These are phyloP conservation scores for Haemorhous mexicanus DNA, from an alignment of 2,113 vertebrate species.

Conservation along the genomic window DNA sequence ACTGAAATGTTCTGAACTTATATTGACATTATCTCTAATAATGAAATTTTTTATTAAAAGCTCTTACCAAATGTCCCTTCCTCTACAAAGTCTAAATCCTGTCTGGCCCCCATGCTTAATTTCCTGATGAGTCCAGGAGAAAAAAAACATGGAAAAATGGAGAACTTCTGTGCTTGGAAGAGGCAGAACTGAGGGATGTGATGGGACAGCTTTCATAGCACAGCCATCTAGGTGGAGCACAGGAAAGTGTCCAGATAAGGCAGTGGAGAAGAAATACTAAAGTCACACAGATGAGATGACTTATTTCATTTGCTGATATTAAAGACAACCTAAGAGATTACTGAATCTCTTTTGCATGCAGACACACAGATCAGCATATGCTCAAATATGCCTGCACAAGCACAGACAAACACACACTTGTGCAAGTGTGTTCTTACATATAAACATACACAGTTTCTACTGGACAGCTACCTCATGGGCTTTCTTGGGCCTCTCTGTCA, in stretches of 20 bases:
- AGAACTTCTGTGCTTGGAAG: neutral
- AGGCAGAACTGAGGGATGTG: neutral
- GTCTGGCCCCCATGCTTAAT: neutral
- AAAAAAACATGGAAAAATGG: neutral
- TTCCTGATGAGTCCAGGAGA: neutral
- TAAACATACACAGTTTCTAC: neutral
- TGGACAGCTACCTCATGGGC: neutral
- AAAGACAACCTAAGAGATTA: neutral
- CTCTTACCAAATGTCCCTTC: neutral
- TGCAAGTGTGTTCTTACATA: neutral
- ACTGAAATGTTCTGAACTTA: slow-evolving; percentile 25
- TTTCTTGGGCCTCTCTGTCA: neutral
- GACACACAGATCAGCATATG: neutral
- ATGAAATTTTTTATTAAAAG: neutral
- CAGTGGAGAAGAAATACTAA: neutral
- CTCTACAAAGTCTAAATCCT: neutral
- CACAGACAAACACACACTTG: neutral
- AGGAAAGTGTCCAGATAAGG: neutral
- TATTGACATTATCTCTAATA: neutral
- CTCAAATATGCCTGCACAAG: neutral
- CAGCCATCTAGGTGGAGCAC: neutral
- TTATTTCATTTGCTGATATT: neutral
- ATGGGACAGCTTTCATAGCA: neutral
- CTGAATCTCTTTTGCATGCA: neutral
- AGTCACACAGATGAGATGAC: neutral